These are phyloP conservation scores for Miltochrista miniata DNA, from an alignment of 2,888 invertebrate genomes.

Conservation along the genomic window DNA sequence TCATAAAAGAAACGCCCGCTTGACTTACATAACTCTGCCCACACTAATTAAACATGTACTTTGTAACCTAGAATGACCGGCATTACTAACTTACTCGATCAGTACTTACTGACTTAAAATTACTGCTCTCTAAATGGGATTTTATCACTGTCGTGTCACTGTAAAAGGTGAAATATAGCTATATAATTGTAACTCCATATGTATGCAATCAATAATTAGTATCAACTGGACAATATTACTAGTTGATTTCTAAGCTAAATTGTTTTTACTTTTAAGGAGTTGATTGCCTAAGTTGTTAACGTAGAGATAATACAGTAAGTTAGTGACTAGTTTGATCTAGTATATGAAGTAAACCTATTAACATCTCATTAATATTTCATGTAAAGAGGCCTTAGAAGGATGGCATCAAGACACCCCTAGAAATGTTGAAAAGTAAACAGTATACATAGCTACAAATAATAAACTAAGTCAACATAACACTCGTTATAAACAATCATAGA, in stretches of 20 bases:
- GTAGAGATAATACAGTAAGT: conserved; percentile 15
- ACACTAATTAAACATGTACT: conserved; percentile 70
- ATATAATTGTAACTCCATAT: conserved; percentile 51
- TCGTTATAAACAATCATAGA: too few relatives aligned
- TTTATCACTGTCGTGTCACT: conserved; percentile 61
- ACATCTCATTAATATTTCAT: too few relatives aligned
- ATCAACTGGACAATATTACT: conserved; percentile 32
- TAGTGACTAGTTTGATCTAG: conserved; percentile 9
- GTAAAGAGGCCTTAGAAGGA: too few relatives aligned
- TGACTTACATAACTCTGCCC: conserved; percentile 65
- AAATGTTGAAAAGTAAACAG: too few relatives aligned
- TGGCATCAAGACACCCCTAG: too few relatives aligned
- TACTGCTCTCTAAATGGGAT: conserved; percentile 43
- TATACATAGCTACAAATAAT: too few relatives aligned
- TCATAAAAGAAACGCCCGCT: conserved; percentile 60
- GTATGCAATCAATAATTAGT: conserved; percentile 50
- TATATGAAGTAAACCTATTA: too few relatives aligned
- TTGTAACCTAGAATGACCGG: conserved; percentile 62
- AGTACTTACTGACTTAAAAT: conserved; percentile 43
- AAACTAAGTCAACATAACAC: too few relatives aligned
- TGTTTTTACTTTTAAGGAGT: conserved; percentile 18
- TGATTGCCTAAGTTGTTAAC: conserved; percentile 13
- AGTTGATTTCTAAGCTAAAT: conserved; percentile 18
- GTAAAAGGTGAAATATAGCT: conserved; percentile 61
- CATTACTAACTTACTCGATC: conserved; percentile 57